Evolutionary conservation across 2,797 vertebrate genomes (phyloP).

Genomic region (Tiaroga cobitis): DNA sequence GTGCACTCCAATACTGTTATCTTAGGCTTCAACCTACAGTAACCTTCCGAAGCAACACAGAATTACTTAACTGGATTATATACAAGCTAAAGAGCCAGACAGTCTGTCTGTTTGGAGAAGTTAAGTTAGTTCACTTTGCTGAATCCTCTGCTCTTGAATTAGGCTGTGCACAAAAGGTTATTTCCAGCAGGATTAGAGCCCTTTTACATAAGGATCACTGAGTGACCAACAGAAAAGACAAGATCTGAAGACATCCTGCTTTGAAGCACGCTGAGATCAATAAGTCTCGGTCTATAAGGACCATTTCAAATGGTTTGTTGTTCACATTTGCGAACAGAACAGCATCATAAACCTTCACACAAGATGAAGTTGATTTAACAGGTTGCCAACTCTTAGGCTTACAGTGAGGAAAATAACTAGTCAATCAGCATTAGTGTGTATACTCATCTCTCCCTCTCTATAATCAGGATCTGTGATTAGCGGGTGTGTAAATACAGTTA

Average conservation of each 20-base stretch:
- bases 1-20: neutral
- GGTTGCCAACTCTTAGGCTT: neutral
- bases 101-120: constrained; percentile 42
- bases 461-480: constrained; percentile 5
- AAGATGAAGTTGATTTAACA: neutral
- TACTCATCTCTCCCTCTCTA: constrained; percentile 4
- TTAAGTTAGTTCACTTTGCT: constrained; percentile 18
- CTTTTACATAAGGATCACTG: constrained; percentile 45
- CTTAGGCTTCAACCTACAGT: neutral
- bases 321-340: constrained; percentile 7
- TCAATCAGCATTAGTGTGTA: neutral
- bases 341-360: neutral
- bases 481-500: constrained; percentile 15
- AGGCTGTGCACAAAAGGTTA: constrained; percentile 41
- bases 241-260: constrained; percentile 4
- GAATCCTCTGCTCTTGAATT: constrained; percentile 42
- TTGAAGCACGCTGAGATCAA: neutral
- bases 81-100: constrained; percentile 28
- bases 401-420: constrained; percentile 6
- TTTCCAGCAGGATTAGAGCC: constrained; percentile 36
- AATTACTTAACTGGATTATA: constrained; percentile 39
- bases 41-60: neutral
- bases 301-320: constrained; percentile 18
- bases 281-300: neutral
- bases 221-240: constrained; percentile 24